A percentile compares a stretch with the other conserved stretches of the same genome.
Evolutionary conservation across 2,797 vertebrate species (phyloP).

Genomic region (Heliangelus exortis): DNA sequence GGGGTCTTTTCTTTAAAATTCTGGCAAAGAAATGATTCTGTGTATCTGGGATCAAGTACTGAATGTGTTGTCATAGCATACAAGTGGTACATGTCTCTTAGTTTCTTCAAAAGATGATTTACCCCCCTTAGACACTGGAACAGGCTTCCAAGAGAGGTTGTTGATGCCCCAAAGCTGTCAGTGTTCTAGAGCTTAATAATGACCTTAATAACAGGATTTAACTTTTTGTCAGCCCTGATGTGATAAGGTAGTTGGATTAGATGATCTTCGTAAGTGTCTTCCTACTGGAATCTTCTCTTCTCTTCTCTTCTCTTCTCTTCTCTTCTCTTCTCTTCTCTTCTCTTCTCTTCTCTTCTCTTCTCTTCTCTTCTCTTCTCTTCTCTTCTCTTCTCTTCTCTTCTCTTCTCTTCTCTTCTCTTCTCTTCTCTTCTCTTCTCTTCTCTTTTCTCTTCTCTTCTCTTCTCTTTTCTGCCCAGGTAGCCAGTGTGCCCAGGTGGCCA

Average conservation of each 20-base stretch:
- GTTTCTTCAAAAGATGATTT: background rate
- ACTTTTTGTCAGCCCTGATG: background rate
- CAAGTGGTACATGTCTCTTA: background rate
- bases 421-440: background rate
- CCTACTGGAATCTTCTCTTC: no score
- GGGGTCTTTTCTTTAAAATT: background rate
- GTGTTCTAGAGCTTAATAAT: background rate
- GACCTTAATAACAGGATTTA: background rate
- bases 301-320: background rate
- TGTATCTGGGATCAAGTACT: background rate
- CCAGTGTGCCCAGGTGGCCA: no score
- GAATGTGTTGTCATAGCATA: background rate
- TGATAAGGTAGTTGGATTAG: background rate
- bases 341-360: background rate
- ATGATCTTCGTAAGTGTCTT: fast-evolving
- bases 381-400: no score
- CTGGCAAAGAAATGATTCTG: background rate
- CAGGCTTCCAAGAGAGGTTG: background rate
- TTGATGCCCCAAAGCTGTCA: background rate
- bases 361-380: no score
- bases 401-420: no score
- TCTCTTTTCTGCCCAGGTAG: no score
- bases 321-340: background rate
- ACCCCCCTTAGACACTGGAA: background rate
- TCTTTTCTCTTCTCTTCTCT: no score